Evolutionary conservation across 2,797 vertebrate species (phyloP), one percentile per base, ranked within the genome.

Genomic region (Coreius guichenoti): DNA sequence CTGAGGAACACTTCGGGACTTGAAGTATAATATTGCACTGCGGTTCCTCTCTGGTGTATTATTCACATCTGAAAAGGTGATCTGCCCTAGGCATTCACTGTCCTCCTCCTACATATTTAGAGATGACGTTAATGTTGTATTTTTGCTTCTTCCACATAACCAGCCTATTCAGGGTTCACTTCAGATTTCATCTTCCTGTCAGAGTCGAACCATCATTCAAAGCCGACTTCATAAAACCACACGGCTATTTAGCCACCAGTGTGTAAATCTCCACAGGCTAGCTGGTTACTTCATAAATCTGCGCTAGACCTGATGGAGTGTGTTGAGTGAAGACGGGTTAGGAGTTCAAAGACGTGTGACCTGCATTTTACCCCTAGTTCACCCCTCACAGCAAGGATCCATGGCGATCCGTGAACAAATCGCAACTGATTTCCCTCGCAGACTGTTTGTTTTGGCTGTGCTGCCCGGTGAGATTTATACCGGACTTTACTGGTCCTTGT

Each of bases 361-460:
- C 69, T 5, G 21, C 51, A 12, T 73, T 80, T 85, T 14, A 45
- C 76, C 83, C 56, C 67, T 79, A 36, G 21, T 73, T 72, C 68
- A 80, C 21, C 83, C 43, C 19, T 70, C 77, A 49, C 83, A 80
- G 74, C 61, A 26, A 56, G 54, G n/a, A 85, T 80, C 43, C 23
- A 12, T 69, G 17, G n/a, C 6, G 26, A 82, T 63, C 39, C 4
- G 23, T 49, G 83, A 39, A 73, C 76, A 65, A 79, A 74, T 49
- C 21, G 4, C 67, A 79, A 63, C 68, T 43, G 23, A 74, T 70
- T 80, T 80, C 29, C 56, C 78, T 85, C 17, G 31, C 77, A 85
- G 77, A 74, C 39, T 84, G 85, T 88, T 86, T 89, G 47, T 80
- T 73, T 88, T 88, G 88, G 85, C 88, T 56, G 8, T 5, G 9